A percentile compares a stretch with the other conserved stretches of the same genome.
phyloP scores from a whole-genome alignment of 1,140 invertebrate species.

The Aporrectodea caliginosa region DNA sequence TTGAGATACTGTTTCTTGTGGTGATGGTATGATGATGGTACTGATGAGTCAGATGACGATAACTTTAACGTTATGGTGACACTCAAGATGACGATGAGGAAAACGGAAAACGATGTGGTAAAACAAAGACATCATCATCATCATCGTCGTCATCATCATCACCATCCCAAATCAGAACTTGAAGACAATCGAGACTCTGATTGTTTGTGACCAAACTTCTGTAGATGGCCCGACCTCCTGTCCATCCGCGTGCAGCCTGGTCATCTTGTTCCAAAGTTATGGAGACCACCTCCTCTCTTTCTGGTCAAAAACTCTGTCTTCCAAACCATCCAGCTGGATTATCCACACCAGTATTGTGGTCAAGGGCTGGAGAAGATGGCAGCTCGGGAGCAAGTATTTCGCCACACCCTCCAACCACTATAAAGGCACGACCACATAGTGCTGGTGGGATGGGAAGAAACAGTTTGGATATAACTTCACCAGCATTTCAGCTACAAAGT shows the following conservation, averaged over 20 bases:
- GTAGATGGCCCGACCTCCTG: conserved; percentile 46
- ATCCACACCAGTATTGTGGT: no score
- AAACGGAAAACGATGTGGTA: no score
- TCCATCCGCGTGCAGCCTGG: conserved; percentile 45
- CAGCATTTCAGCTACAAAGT: not conserved
- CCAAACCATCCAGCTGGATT: not conserved
- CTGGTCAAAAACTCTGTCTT: not conserved
- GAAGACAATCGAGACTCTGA: no score
- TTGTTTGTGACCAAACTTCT: not conserved
- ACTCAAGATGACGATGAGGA: no score
- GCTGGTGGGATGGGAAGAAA: not conserved
- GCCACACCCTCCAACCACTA: not conserved
- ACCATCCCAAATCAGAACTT: no score
- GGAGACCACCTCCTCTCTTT: not conserved
- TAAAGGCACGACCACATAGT: not conserved
- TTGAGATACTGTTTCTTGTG: no score
- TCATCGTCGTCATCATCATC: no score
- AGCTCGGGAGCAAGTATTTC: not conserved
- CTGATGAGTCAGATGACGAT: no score
- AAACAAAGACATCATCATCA: no score
- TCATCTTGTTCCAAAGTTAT: conserved; percentile 21
- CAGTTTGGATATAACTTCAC: not conserved
- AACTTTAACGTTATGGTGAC: no score
- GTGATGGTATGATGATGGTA: no score
- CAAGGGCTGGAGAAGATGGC: not conserved